Evolutionary conservation across 2,888 invertebrate genomes (phyloP), one percentile per base, ranked within the genome.

Genomic region (Dermolepida albohirtum): DNA sequence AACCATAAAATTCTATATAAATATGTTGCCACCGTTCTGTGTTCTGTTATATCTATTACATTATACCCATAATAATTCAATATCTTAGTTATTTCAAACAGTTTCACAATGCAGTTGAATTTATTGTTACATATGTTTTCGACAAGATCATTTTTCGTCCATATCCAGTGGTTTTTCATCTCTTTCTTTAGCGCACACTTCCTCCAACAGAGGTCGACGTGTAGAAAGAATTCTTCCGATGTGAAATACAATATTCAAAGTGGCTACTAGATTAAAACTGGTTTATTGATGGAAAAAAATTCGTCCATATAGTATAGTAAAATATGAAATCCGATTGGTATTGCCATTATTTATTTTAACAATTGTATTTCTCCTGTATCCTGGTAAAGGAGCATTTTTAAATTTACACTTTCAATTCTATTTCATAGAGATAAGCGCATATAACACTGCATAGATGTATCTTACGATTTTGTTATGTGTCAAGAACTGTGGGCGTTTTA

Each of bases 251-350:
- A 65, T 65, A 65, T 65, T 65, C 68, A 66, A 68, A 71, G 69
- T 55, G 52, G 69, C 71, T 69, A 71, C 68, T 69, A 71, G 63
- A 71, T 69, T 65, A 65, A 59, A 71, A 71, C 71, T 69, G 67
- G 71, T 71, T 71, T 71, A 51, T 29, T 54, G 49, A 34, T 44
- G 29, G 34, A 49, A 66, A 66, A 69, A 70, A 68, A 70, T 40
- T 54, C 54, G 40, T 40, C 54, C 54, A 40, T 54, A 54, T 54
- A 64, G 64, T 39, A 34, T 34, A 50, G 55, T 66, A 68, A 66
- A 67, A 70, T 70, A 70, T 70, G 64, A 70, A 67, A 68, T 65
- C 39, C 70, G 70, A 63, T 62, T 43, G 54, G 66, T 57, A 50
- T 40, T 40, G 54, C 68, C 62, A 66, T 70, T 68, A 70, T 62